phyloP scores from a whole-genome alignment of 2,113 vertebrate species.

The Notarius lentiginosus region DNA sequence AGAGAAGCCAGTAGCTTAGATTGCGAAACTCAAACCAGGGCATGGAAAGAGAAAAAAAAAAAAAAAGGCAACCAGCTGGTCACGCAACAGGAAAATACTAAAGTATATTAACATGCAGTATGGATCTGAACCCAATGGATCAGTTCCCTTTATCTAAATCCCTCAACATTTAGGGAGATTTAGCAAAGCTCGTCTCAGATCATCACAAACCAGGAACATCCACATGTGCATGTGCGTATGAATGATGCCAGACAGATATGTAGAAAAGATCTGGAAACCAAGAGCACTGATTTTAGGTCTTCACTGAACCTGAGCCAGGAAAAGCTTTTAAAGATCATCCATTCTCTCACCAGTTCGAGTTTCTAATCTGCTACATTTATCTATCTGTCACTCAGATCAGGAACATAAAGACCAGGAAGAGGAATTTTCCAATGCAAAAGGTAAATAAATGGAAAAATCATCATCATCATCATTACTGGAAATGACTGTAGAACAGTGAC shows the following conservation, averaged over 20 bases:
- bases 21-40: slow-evolving; percentile 67
- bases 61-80: slow-evolving; percentile 54
- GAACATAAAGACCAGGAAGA: neutral
- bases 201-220: slow-evolving; percentile 15
- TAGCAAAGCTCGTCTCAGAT: slow-evolving; percentile 10
- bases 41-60: slow-evolving; percentile 32
- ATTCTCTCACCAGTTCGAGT: slow-evolving; percentile 24
- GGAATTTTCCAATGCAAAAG: neutral
- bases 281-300: slow-evolving; percentile 1
- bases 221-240: slow-evolving; percentile 12
- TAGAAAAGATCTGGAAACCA: slow-evolving; percentile 24
- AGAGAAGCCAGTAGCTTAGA: slow-evolving; percentile 65
- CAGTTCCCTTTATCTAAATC: slow-evolving; percentile 10
- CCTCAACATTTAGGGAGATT: slow-evolving; percentile 18
- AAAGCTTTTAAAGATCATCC: slow-evolving; percentile 31
- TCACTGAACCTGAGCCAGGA: neutral
- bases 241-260: slow-evolving; percentile 29
- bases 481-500: neutral
- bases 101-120: slow-evolving; percentile 16
- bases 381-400: neutral
- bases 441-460: neutral
- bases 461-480: neutral
- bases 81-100: slow-evolving; percentile 32
- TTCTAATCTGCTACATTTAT: slow-evolving; percentile 13
- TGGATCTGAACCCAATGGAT: slow-evolving; percentile 1